A percentile compares a stretch with the other conserved stretches of the same genome.
These are phyloP conservation scores for Podarcis lilfordi DNA, from an alignment of 2,797 vertebrate genomes.

Conservation along the genomic window DNA sequence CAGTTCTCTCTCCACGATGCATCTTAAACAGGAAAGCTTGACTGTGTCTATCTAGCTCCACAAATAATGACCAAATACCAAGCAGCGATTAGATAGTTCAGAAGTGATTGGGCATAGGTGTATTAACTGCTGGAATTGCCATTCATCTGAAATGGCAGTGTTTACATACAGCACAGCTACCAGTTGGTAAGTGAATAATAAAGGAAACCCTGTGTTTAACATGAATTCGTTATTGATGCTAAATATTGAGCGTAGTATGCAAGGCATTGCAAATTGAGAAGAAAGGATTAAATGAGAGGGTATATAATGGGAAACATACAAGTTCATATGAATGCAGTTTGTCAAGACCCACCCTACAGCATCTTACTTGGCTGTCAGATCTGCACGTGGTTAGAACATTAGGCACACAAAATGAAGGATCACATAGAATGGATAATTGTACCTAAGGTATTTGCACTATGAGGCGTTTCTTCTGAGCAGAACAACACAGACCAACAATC, in stretches of 20 bases:
- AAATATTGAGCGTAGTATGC: not conserved
- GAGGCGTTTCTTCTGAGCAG: not conserved
- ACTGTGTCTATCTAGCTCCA: slow-evolving; percentile 38
- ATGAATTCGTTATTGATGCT: slow-evolving; percentile 11
- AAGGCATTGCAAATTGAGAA: not conserved
- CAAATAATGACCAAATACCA: not conserved
- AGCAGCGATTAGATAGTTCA: slow-evolving; percentile 3
- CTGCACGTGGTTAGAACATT: not conserved
- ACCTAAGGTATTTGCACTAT: not conserved
- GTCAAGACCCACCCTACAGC: not conserved
- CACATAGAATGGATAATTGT: not conserved
- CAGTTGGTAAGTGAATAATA: slow-evolving; percentile 5
- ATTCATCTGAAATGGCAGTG: slow-evolving; percentile 1
- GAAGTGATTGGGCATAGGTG: not conserved
- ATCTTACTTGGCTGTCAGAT: not conserved
- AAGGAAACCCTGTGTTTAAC: slow-evolving; percentile 20
- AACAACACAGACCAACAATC: not conserved
- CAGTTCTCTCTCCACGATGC: not conserved
- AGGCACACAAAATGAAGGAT: slow-evolving; percentile 1
- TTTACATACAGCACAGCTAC: not conserved
- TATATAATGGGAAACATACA: not conserved
- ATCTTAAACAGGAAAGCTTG: slow-evolving; percentile 34
- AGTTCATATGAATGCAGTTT: slow-evolving; percentile 24
- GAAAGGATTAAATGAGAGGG: not conserved
- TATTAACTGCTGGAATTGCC: slow-evolving; percentile 15